Evolutionary conservation across 1,140 invertebrate genomes (phyloP).

Genomic region (Tetraneura akinire): DNA sequence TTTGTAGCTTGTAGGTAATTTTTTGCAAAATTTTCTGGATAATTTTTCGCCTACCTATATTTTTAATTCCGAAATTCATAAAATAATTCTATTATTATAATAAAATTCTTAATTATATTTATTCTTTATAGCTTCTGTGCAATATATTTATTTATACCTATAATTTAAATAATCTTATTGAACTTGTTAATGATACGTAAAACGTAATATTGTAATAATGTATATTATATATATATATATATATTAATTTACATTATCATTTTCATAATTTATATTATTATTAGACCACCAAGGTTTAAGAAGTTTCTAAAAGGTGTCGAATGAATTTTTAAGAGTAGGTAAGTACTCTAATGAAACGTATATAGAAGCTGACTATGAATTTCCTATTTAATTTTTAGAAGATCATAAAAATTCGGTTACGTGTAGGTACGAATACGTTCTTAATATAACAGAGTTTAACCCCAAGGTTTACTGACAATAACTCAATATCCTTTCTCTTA

Average conservation of each 20-base stretch:
- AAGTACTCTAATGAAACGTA: background rate
- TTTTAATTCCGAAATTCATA: too few species aligned
- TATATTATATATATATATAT: too few species aligned
- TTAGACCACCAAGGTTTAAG: background rate
- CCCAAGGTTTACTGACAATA: conserved; percentile 9
- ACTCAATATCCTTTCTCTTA: conserved; percentile 11
- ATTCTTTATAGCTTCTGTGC: too few species aligned
- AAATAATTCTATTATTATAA: too few species aligned
- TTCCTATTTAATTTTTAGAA: background rate
- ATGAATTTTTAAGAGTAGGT: conserved; percentile 11
- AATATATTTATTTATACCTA: too few species aligned
- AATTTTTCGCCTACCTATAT: too few species aligned
- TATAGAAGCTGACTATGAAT: conserved; percentile 10
- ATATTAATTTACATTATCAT: too few species aligned
- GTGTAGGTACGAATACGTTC: background rate
- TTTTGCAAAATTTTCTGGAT: too few species aligned
- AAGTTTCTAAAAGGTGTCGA: background rate
- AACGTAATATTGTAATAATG: background rate
- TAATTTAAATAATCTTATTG: background rate
- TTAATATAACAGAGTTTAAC: background rate
- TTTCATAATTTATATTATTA: background rate
- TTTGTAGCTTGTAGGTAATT: too few species aligned
- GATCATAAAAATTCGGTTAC: conserved; percentile 18
- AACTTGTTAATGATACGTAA: background rate
- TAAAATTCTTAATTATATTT: too few species aligned